These are phyloP conservation scores for Ciconia boyciana DNA, from an alignment of 2,113 vertebrate species.

Conservation along the genomic window DNA sequence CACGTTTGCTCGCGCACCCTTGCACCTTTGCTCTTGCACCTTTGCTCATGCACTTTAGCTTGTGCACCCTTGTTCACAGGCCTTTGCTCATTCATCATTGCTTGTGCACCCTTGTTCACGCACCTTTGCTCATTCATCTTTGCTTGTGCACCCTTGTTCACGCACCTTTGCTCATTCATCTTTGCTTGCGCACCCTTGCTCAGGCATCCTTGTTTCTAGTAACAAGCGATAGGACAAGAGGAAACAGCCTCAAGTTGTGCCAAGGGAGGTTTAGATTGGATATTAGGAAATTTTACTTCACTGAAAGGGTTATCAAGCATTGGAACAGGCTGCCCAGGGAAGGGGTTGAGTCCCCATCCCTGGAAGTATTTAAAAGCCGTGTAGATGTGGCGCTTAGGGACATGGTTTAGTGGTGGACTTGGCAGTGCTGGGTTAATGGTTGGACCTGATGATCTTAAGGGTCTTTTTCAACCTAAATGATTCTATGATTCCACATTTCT, in stretches of 20 bases:
- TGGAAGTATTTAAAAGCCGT: background rate
- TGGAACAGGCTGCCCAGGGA: background rate
- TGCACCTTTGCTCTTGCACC: background rate
- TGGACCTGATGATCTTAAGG: fast-evolving
- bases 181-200: background rate
- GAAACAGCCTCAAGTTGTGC: fast-evolving
- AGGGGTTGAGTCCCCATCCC: too few relatives aligned
- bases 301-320: background rate
- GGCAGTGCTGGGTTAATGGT: fast-evolving
- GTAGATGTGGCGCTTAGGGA: background rate
- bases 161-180: fast-evolving
- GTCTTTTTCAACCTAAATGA: background rate
- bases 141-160: background rate
- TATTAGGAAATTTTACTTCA: background rate
- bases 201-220: background rate
- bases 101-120: background rate
- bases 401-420: background rate
- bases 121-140: fast-evolving
- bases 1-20: too few relatives aligned
- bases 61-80: background rate
- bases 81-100: fast-evolving
- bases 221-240: fast-evolving
- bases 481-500: background rate
- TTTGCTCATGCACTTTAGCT: background rate
- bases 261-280: background rate